These are phyloP conservation scores for Stylophora pistillata DNA, from an alignment of 64 coral and sea anemone genomes.

Conservation along the genomic window DNA sequence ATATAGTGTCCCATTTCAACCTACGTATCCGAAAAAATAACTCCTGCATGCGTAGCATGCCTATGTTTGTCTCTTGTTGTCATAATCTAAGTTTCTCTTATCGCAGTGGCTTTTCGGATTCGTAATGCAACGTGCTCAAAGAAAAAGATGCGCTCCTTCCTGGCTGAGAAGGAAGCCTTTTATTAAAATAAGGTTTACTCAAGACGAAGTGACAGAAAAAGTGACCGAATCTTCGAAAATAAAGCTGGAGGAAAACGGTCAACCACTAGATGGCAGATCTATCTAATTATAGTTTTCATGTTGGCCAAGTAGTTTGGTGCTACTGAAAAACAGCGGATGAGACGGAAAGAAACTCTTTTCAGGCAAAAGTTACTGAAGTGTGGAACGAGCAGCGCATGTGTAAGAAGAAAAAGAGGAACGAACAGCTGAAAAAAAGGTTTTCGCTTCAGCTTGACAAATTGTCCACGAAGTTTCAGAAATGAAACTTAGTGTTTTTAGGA, in stretches of 20 bases:
- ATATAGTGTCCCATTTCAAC: no score
- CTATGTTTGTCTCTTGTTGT: no score
- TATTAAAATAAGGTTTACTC: slow-evolving; percentile 33
- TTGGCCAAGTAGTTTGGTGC: slow-evolving; percentile 36
- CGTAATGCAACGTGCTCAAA: slow-evolving; percentile 43
- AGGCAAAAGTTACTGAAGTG: slow-evolving; percentile 15
- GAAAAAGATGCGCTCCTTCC: slow-evolving; percentile 35
- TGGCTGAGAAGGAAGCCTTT: slow-evolving; percentile 36
- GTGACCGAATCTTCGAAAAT: slow-evolving; percentile 25
- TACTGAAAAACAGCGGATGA: slow-evolving; percentile 38
- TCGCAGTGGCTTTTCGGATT: no score
- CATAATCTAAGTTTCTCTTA: no score
- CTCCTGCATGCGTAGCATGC: no score
- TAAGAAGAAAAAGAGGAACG: no score
- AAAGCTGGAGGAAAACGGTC: background rate
- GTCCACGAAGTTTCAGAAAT: no score
- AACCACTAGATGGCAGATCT: slow-evolving; percentile 3
- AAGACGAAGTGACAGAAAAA: slow-evolving; percentile 14
- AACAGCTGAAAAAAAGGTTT: no score
- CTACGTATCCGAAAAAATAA: no score
- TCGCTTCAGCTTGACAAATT: no score
- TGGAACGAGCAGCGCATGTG: no score
- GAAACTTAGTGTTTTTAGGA: no score
- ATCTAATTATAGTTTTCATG: slow-evolving; percentile 17
- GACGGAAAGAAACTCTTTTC: slow-evolving; percentile 19